Percentiles rank a stretch among this genome's conserved stretches.
phyloP scores from a whole-genome alignment of 2,797 vertebrate species.

The Myiotriccus ornatus region DNA sequence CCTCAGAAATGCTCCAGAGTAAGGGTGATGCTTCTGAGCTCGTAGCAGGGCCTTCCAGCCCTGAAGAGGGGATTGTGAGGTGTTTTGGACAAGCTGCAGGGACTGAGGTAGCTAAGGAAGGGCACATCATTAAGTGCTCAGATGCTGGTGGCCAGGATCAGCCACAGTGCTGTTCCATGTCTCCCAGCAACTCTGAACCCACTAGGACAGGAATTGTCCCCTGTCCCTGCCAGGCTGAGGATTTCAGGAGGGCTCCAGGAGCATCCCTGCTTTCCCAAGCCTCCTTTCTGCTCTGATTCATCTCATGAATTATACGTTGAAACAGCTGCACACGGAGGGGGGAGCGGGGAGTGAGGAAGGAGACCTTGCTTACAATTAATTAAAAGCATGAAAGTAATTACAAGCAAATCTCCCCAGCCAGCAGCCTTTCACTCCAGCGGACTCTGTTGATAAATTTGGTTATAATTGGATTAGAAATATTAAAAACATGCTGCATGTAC shows the following conservation, averaged over 20 bases:
- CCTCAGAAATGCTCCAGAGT: rapidly evolving
- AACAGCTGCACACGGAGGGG: constrained; percentile 43
- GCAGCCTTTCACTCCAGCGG: constrained; percentile 67
- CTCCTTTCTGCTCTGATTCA: constrained; percentile 64
- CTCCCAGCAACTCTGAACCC: background rate
- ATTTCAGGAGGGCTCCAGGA: background rate
- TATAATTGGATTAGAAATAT: constrained; percentile 73
- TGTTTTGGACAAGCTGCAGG: background rate
- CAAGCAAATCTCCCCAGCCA: constrained; percentile 68
- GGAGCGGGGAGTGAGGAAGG: constrained; percentile 28
- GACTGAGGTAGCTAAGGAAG: background rate
- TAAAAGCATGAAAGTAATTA: constrained; percentile 73
- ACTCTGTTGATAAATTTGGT: constrained; percentile 71
- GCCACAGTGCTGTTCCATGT: rapidly evolving
- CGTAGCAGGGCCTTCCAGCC: background rate
- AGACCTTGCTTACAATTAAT: constrained; percentile 71
- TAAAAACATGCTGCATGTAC: constrained; percentile 50
- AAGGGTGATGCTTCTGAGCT: background rate
- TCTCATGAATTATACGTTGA: constrained; percentile 40
- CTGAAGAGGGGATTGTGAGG: background rate
- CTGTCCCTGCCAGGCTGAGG: background rate
- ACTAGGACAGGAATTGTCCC: background rate
- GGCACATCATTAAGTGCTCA: rapidly evolving
- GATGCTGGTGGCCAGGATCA: background rate
- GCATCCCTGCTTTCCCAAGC: background rate